Base-by-base conservation (phyloP, 1,140 invertebrate species). In the Rhagoletis pomonella region DNA sequence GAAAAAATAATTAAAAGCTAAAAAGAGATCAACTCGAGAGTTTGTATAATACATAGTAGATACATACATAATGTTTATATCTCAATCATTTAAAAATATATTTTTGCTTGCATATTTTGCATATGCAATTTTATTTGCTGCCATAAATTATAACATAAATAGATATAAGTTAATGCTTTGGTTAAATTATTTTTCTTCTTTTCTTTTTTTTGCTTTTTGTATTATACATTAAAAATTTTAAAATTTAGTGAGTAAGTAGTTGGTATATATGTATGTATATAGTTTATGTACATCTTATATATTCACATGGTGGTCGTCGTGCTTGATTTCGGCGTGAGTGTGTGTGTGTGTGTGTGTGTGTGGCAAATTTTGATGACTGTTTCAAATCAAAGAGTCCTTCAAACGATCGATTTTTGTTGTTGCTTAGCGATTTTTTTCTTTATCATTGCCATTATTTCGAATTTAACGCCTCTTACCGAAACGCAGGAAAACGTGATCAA, bases 401-500 rank as follows among this genome's bases (percentile, higher is more conserved):
- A 7, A 50, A 81, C 44, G 73, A 44, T 86, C 65, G 29, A 58
- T 69, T 7, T 1, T 39, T 55, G 17, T 65, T 47, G 64, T n/a
- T n/a, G 50, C 47, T 55, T 47, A 69, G 60, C 14, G 47, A n/a
- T n/a, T 86, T 17, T 39, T 3, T 59, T 44, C 4, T 17, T 60
- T 10, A 59, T 87, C 59, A 77, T 58, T 17, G 19, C 17, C 17
- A 17, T 58, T 59, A 10, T 39, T 14, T 6, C 19, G 14, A 88
- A 85, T 77, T 90, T 93, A 93, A 90, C 92, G 92, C 88, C 96
- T 94, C 91, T 95, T 94, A 87, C 96, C 96, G 88, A 97, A 97
- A 89, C 96, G 95, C 88, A 97, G 94, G 90, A 96, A 97, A 65
- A 97, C 96, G 89, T 97, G 96, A 90, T 97, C 96, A 81, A 96